These are phyloP conservation scores for Hystrix brachyura DNA, from an alignment of 2,113 vertebrate genomes.

Conservation along the genomic window DNA sequence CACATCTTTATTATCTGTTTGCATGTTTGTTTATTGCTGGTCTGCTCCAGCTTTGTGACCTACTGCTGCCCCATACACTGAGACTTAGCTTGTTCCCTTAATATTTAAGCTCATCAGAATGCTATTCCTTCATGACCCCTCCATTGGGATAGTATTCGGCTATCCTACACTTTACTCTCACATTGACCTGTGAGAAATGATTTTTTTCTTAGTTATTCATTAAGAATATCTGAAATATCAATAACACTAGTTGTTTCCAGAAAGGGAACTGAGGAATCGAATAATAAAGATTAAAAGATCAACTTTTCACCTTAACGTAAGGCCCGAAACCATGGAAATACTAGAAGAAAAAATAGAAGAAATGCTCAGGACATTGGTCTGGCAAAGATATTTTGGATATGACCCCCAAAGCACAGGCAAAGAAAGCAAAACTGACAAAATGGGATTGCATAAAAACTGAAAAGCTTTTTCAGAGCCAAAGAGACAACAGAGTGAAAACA, in stretches of 20 bases:
- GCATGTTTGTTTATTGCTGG: background rate
- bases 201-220: background rate
- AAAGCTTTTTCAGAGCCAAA: background rate
- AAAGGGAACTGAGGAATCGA: background rate
- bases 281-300: background rate
- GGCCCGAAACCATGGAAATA: background rate
- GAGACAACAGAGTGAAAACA: background rate
- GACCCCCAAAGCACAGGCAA: background rate
- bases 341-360: no score
- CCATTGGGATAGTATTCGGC: accelerated
- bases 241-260: background rate
- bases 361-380: background rate
- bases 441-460: background rate
- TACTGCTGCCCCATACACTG: accelerated
- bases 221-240: background rate
- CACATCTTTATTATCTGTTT: background rate
- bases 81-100: background rate
- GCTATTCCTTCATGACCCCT: background rate
- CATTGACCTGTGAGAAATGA: background rate
- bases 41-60: no score
- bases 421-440: background rate
- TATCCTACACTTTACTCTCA: background rate
- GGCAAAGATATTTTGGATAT: background rate
- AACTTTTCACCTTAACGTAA: background rate
- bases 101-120: background rate